Percentiles rank a stretch among this genome's conserved stretches.
Evolutionary conservation across 2,797 vertebrate species (phyloP).

Genomic region (Parotocinclus haroldoi): DNA sequence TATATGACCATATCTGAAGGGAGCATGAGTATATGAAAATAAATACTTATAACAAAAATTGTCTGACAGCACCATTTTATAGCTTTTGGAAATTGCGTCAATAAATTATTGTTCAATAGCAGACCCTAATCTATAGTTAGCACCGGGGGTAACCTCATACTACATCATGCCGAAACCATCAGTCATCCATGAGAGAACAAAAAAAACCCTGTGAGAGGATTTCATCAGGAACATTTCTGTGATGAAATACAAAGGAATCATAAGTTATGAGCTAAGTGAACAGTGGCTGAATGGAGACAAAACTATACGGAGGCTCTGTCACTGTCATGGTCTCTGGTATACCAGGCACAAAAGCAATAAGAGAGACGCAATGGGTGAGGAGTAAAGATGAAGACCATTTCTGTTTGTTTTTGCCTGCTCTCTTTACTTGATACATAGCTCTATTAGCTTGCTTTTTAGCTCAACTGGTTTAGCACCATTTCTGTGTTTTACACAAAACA

Average conservation of each 20-base stretch:
- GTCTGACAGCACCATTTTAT: background rate
- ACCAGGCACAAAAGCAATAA: slow-evolving; percentile 50
- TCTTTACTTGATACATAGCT: background rate
- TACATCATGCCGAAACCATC: slow-evolving; percentile 42
- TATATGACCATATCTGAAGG: background rate
- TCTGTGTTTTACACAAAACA: no score
- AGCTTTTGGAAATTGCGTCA: background rate
- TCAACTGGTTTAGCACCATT: no score
- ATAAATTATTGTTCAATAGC: slow-evolving; percentile 26
- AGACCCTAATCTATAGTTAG: slow-evolving; percentile 31
- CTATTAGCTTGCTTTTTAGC: no score
- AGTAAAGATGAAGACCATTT: slow-evolving; percentile 43
- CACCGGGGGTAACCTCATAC: slow-evolving; percentile 11
- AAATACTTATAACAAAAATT: slow-evolving; percentile 8
- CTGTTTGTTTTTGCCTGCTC: slow-evolving; percentile 15
- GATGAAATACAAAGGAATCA: slow-evolving; percentile 22
- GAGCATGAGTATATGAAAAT: background rate
- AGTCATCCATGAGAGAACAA: slow-evolving; percentile 45
- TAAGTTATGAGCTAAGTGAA: slow-evolving; percentile 49
- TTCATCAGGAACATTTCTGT: slow-evolving; percentile 33
- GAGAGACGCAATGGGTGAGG: slow-evolving; percentile 47
- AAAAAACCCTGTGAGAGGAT: slow-evolving; percentile 23
- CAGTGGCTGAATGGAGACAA: slow-evolving; percentile 32
- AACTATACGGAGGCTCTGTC: slow-evolving; percentile 43
- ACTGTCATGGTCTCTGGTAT: slow-evolving; percentile 44